Base-by-base conservation (phyloP, 92 coral and sea anemone genomes). In the Phenganax subtilis region DNA sequence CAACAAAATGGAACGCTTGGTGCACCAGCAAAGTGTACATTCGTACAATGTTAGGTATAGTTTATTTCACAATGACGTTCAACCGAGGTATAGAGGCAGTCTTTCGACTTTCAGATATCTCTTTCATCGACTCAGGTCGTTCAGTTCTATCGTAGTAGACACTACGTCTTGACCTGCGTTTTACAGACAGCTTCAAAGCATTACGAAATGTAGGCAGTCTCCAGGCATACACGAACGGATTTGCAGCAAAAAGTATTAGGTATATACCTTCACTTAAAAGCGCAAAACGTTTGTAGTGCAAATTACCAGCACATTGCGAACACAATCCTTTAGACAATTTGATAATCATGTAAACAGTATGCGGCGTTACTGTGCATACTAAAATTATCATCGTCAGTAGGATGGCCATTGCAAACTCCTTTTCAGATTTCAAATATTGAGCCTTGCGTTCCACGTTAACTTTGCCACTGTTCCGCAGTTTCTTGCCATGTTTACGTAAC, bases 141-240 rank as follows among this genome's bases (percentile, higher is more conserved):
- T 79, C 83, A 6, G 83, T 63, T n/a, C 30, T 47, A 53, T 79
- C 83, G 57, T 79, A 79, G 62, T 63, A 62, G 0, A 79, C 29
- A 54, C 83, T 79, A 0, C 83, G 72, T 64, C 83, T 63, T 52
- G 74, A 61, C 8, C 65, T 30, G 3, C 68, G 25, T 15, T 61
- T 77, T 29, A 79, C 54, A 0, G 83, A 79, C 51, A 79, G 54
- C 11, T 20, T 68, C 31, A 79, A 56, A 37, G 83, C 83, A 51
- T 73, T 79, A 11, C 83, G 83, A 53, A 79, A 79, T 56, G 56
- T 79, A 1, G 83, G 83, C 61, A 79, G 25, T 64, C 83, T 63
- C 83, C 83, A 79, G 44, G 83, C 83, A 55, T 79, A 79, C 31
- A 79, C 83, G 30, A 79, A 79, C 17, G 83, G 83, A 10, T 79